These are phyloP conservation scores for Spodoptera frugiperda DNA, from an alignment of 1,140 invertebrate genomes.

Conservation along the genomic window DNA sequence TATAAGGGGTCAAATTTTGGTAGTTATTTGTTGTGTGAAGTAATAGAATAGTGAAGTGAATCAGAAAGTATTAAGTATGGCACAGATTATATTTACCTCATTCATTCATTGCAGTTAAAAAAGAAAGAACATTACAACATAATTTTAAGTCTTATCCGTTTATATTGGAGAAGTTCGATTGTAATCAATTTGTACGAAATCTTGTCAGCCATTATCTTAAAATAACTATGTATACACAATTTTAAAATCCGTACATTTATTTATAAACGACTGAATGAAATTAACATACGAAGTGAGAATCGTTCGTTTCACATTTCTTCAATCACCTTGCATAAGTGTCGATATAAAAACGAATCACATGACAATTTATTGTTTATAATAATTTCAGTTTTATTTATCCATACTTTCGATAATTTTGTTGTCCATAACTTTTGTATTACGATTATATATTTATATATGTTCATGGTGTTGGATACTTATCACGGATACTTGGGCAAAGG, in stretches of 20 bases:
- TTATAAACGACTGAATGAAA: background rate
- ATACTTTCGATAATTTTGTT: slow-evolving; percentile 12
- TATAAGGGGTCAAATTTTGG: too few species aligned
- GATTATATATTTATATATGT: too few species aligned
- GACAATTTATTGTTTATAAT: slow-evolving; percentile 6
- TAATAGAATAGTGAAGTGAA: too few species aligned
- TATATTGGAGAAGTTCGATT: too few species aligned
- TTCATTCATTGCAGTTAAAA: too few species aligned
- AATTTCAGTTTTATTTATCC: slow-evolving; percentile 33
- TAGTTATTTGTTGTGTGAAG: too few species aligned
- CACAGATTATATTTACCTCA: too few species aligned
- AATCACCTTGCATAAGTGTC: slow-evolving; percentile 21
- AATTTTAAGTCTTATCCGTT: too few species aligned
- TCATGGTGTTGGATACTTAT: background rate
- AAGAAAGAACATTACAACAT: too few species aligned
- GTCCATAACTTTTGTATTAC: background rate
- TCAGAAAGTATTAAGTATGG: too few species aligned
- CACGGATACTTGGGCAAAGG: background rate
- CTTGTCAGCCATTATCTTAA: too few species aligned
- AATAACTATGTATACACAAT: background rate
- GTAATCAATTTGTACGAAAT: too few species aligned
- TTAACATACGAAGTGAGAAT: slow-evolving; percentile 4
- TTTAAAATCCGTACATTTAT: slow-evolving; percentile 11
- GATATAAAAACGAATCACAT: slow-evolving; percentile 23
- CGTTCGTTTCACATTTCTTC: slow-evolving; percentile 27